Base-by-base conservation (phyloP, 2,888 invertebrate genomes). In the Drosophila suboccidentalis region DNA sequence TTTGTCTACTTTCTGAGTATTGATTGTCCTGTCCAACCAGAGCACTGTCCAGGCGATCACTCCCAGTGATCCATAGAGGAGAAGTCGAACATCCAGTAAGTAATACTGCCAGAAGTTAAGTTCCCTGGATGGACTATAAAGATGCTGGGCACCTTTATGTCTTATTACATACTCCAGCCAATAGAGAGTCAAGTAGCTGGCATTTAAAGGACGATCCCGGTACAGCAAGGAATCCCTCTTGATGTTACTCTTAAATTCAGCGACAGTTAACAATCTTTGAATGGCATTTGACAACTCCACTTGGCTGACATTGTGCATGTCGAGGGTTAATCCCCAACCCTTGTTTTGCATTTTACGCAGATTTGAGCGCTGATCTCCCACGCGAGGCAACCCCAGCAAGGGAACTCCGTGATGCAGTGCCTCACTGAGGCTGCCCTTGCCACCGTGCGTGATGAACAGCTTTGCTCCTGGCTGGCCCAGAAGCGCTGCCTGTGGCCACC, bases 301-400 rank as follows among this genome's bases (percentile, higher is more conserved):
- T 17, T 66, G 53, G 4, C 53, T 81, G 0, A 88, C 13, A 5
- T 70, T 70, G 0, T 65, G 46, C 3, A 69, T 38, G 6, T 82
- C 17, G 4, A 90, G 47, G 1, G 55, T 60, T 5, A 87, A n/a
- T 0, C 89, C 91, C 72, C 85, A 88, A 0, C 96, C 96, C 70
- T 95, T 95, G 0, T 93, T 83, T 91, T 94, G 95, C 0, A 96
- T 95, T 92, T 96, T 96, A 0, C 95, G 95, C 0, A 96, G 95
- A 90, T 96, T 96, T 1, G 95, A 94, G 74, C 96, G 96, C 91
- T 97, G 96, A 90, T 97, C 97, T 77, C 96, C 96, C 91, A 96
- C 95, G 0, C 96, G 95, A 0, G 96, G 96, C 50, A 97, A 93
- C 0, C 95, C 95, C 47, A 97, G 94, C 5, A 96, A 94, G 0